phyloP scores from a whole-genome alignment of 2,888 invertebrate genomes.

The Allacma fusca region DNA sequence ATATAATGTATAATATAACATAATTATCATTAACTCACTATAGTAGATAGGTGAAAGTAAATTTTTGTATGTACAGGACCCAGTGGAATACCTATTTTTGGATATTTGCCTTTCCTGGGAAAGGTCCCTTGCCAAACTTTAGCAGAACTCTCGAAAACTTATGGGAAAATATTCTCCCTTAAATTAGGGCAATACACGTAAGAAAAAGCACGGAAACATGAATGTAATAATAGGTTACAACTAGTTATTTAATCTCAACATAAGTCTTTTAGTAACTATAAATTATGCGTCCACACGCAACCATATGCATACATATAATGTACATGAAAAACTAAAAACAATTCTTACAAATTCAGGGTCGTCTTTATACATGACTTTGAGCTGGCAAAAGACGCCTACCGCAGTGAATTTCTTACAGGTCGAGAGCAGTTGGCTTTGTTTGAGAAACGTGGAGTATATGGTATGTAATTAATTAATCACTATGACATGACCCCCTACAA shows the following conservation, averaged over 20 bases:
- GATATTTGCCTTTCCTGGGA: slow-evolving; percentile 59
- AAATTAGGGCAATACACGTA: slow-evolving; percentile 55
- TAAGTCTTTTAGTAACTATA: too few relatives aligned
- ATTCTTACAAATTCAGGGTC: slow-evolving; percentile 49
- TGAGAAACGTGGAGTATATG: slow-evolving; percentile 49
- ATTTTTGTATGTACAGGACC: slow-evolving; percentile 51
- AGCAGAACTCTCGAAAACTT: slow-evolving; percentile 51
- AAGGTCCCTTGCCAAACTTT: slow-evolving; percentile 53
- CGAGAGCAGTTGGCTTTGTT: slow-evolving; percentile 52
- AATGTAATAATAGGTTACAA: too few relatives aligned
- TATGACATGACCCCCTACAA: not conserved
- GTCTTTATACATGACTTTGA: slow-evolving; percentile 56
- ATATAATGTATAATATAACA: too few relatives aligned
- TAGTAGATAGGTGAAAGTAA: too few relatives aligned
- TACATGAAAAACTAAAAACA: too few relatives aligned
- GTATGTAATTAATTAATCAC: slow-evolving; percentile 20
- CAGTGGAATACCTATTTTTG: slow-evolving; percentile 53
- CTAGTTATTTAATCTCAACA: too few relatives aligned
- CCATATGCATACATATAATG: too few relatives aligned
- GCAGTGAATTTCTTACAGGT: slow-evolving; percentile 50
- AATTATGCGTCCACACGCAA: too few relatives aligned
- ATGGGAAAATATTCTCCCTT: slow-evolving; percentile 54
- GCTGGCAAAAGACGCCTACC: slow-evolving; percentile 50
- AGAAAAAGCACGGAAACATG: not conserved
- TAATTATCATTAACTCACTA: too few relatives aligned